Percentiles rank a stretch among this genome's conserved stretches.
Evolutionary conservation across 2,888 invertebrate genomes (phyloP).

Genomic region (Epistrophella euchroma): DNA sequence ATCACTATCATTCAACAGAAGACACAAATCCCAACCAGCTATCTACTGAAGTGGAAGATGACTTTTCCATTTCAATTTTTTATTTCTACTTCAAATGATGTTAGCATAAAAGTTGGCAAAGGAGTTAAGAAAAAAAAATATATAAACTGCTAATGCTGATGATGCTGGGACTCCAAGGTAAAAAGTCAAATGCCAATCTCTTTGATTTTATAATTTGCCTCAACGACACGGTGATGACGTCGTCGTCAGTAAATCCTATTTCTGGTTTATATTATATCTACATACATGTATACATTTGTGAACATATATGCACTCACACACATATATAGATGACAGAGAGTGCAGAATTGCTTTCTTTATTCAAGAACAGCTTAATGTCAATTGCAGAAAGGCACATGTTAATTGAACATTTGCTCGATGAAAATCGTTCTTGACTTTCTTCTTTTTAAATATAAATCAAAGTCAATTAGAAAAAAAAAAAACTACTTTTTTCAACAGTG

Average conservation of each 20-base stretch:
- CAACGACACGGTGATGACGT: slow-evolving; percentile 9
- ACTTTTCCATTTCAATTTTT: slow-evolving; percentile 64
- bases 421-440: slow-evolving; percentile 20
- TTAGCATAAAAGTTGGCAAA: slow-evolving; percentile 64
- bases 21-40: slow-evolving; percentile 67
- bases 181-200: slow-evolving; percentile 72
- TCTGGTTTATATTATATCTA: not conserved
- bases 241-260: slow-evolving; percentile 26
- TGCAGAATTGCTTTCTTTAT: slow-evolving; percentile 43
- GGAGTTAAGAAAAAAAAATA: not conserved
- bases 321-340: slow-evolving; percentile 23
- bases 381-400: slow-evolving; percentile 30
- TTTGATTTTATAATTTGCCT: slow-evolving; percentile 63
- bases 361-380: slow-evolving; percentile 32
- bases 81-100: slow-evolving; percentile 68
- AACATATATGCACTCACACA: not conserved
- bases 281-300: not conserved
- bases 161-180: slow-evolving; percentile 65
- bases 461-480: not conserved
- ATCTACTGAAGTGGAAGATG: slow-evolving; percentile 65
- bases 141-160: slow-evolving; percentile 24
- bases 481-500: not conserved
- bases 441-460: slow-evolving; percentile 7
- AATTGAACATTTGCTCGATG: slow-evolving; percentile 43
- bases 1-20: slow-evolving; percentile 51